Percentiles rank a stretch among this genome's conserved stretches.
These are phyloP conservation scores for Holcopasites calliopsidis DNA, from an alignment of 1,140 invertebrate species.

Conservation along the genomic window DNA sequence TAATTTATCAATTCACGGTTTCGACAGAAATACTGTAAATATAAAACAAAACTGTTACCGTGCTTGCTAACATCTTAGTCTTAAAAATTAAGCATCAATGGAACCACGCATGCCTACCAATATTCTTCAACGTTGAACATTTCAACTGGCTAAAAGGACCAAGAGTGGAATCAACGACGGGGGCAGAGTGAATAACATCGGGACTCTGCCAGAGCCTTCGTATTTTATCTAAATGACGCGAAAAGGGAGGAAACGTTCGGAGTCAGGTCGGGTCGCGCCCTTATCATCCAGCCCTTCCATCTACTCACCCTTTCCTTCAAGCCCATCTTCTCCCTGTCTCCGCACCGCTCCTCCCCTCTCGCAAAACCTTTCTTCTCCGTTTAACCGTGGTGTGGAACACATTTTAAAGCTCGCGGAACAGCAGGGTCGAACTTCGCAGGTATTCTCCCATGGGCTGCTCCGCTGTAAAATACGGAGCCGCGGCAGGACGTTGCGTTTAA, in stretches of 20 bases:
- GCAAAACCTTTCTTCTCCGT: conserved; percentile 4
- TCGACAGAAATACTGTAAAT: too few species aligned
- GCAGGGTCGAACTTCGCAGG: conserved; percentile 13
- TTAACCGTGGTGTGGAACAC: background rate
- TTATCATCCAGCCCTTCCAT: conserved; percentile 49
- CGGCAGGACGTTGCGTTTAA: conserved; percentile 40
- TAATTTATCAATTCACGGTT: background rate
- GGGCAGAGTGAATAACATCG: conserved; percentile 49
- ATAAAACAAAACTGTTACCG: too few species aligned
- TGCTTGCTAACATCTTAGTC: too few species aligned
- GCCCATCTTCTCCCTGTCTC: conserved; percentile 27
- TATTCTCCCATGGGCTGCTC: conserved; percentile 44
- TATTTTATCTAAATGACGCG: conserved; percentile 78
- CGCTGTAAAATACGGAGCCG: conserved; percentile 44
- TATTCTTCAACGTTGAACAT: conserved; percentile 40
- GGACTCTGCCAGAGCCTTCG: conserved; percentile 56
- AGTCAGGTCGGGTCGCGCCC: conserved; percentile 61
- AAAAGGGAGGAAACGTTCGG: conserved; percentile 71
- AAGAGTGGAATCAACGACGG: conserved; percentile 38
- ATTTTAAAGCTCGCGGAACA: conserved; percentile 44
- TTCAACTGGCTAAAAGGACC: conserved; percentile 54
- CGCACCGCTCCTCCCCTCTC: background rate
- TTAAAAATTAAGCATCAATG: background rate
- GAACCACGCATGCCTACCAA: background rate
- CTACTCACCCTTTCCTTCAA: conserved; percentile 39